Percentiles rank a stretch among this genome's conserved stretches.
phyloP scores from a whole-genome alignment of 2,888 invertebrate genomes.

The Drosophila kokeensis region DNA sequence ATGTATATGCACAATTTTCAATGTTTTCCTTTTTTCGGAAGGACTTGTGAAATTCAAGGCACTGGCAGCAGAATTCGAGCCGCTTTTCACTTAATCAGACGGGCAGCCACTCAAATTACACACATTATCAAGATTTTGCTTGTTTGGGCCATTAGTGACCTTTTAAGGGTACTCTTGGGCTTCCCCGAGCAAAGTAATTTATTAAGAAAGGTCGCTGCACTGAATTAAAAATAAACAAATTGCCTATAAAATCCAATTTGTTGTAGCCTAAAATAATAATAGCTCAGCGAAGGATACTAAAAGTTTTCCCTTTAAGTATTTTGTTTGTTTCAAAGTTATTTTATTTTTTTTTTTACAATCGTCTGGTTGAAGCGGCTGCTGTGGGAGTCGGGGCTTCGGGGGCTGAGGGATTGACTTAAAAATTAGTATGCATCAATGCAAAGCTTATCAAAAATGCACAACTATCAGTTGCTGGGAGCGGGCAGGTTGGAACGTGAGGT shows the following conservation, averaged over 20 bases:
- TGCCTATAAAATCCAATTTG: slow-evolving; percentile 66
- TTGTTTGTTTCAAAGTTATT: slow-evolving; percentile 21
- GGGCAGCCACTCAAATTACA: slow-evolving; percentile 43
- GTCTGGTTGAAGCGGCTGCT: neutral
- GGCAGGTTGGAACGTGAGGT: no score
- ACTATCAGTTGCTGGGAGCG: neutral
- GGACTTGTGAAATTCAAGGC: neutral
- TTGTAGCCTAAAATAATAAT: slow-evolving; percentile 67
- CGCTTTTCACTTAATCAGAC: slow-evolving; percentile 32
- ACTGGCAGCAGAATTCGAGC: neutral
- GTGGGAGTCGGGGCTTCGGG: no score
- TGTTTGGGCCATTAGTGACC: slow-evolving; percentile 41
- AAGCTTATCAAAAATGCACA: slow-evolving; percentile 57
- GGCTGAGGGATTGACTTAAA: slow-evolving; percentile 16
- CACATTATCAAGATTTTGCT: slow-evolving; percentile 51
- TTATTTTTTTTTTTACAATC: slow-evolving; percentile 25
- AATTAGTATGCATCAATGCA: slow-evolving; percentile 19
- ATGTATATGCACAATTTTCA: slow-evolving; percentile 39
- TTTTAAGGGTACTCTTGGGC: slow-evolving; percentile 21
- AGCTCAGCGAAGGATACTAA: slow-evolving; percentile 23
- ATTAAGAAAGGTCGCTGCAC: slow-evolving; percentile 45
- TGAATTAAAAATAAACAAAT: slow-evolving; percentile 73
- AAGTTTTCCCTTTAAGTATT: slow-evolving; percentile 35
- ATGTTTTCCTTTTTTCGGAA: neutral
- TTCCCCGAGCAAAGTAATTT: slow-evolving; percentile 51